These are phyloP conservation scores for Chrysoperla carnea DNA, from an alignment of 1,140 invertebrate genomes.

Conservation along the genomic window DNA sequence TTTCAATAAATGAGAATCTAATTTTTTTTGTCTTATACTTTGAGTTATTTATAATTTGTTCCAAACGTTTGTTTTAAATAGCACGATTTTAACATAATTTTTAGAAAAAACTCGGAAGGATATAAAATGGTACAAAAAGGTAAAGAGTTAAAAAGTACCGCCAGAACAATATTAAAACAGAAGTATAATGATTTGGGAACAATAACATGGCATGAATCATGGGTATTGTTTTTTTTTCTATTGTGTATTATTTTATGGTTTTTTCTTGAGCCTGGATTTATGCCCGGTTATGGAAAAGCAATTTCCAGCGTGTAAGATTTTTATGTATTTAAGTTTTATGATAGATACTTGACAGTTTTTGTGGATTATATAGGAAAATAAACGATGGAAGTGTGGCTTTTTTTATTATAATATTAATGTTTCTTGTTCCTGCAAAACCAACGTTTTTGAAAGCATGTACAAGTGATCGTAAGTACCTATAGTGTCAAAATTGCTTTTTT, in stretches of 20 bases:
- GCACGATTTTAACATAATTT: too few species aligned
- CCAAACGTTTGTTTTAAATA: too few species aligned
- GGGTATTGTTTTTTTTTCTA: slow-evolving; percentile 59
- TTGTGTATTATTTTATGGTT: slow-evolving; percentile 72
- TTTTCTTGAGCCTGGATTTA: slow-evolving; percentile 69
- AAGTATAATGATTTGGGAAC: slow-evolving; percentile 63
- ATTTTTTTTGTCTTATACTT: too few species aligned
- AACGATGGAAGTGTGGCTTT: slow-evolving; percentile 73
- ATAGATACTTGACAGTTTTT: slow-evolving; percentile 1
- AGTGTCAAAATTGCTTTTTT: too few species aligned
- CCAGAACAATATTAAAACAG: slow-evolving; percentile 43
- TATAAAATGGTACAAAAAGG: neutral
- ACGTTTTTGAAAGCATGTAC: slow-evolving; percentile 51
- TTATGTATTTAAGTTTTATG: neutral
- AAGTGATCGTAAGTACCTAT: slow-evolving; percentile 19
- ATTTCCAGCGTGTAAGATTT: slow-evolving; percentile 21
- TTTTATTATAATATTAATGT: slow-evolving; percentile 60
- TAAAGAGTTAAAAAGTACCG: slow-evolving; percentile 37
- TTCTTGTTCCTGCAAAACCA: slow-evolving; percentile 59
- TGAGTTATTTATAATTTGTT: too few species aligned
- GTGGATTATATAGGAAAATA: slow-evolving; percentile 34
- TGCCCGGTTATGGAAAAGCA: slow-evolving; percentile 55
- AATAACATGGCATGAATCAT: slow-evolving; percentile 62
- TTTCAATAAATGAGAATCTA: too few species aligned
- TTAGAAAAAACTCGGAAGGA: neutral